Evolutionary conservation across 2,888 invertebrate genomes (phyloP), one percentile per base, ranked within the genome.

Genomic region (Neoaliturus tenellus): DNA sequence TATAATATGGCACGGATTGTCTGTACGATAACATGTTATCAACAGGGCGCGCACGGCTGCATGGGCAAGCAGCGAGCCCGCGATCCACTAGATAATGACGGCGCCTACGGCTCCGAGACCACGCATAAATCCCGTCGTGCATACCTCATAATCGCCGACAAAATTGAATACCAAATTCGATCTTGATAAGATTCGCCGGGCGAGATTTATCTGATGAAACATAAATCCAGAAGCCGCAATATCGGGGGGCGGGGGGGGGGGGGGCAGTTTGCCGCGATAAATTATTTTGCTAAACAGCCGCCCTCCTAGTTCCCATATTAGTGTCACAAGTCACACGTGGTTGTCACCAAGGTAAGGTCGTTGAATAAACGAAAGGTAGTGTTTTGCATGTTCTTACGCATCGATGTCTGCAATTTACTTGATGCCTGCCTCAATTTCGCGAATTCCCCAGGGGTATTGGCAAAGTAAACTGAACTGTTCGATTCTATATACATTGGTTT

Each of bases 141-240:
- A 33, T 25, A 78, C 35, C 78, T 44, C 44, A 44, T 75, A 44
- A 75, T 44, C 44, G 41, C 73, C 73, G 44, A 31, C 78, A 51
- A 78, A 78, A 78, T 78, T 78, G 78, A 78, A 78, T 78, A 78
- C 78, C 78, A 78, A 78, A 78, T 78, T 78, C 35, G 48, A 78
- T 78, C 78, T n/a, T 20, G 78, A 78, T 78, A 78, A 78, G 78
- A 33, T 33, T 55, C 10, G 44, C 51, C 35, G 35, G 31, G 48
- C 35, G 48, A 55, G 55, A 78, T 55, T 51, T 55, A 55, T 78
- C 78, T 78, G 78, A 78, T 78, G 20, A 33, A 33, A 55, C 33
- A 78, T 51, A 78, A 78, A 55, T 55, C 55, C 55, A 78, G 78
- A 33, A 55, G 48, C 51, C 55, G 78, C 28, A 23, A 39, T 71